Percentiles rank a stretch among this genome's conserved stretches.
These are phyloP conservation scores for Rhopalosiphum maidis DNA, from an alignment of 1,140 invertebrate species.

Conservation along the genomic window DNA sequence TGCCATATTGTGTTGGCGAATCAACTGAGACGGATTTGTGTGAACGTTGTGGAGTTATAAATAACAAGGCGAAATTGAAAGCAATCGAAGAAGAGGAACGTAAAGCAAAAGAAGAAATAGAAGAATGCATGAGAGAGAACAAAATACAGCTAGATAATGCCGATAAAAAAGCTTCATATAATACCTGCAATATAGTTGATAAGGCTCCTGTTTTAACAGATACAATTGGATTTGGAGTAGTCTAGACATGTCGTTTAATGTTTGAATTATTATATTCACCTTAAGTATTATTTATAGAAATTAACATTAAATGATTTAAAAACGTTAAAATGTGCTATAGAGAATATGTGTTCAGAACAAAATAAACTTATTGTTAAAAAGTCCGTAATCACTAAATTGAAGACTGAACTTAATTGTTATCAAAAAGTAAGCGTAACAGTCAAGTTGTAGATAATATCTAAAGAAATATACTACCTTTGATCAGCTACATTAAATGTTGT, in stretches of 20 bases:
- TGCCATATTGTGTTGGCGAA: conserved; percentile 82
- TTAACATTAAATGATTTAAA: conserved; percentile 83
- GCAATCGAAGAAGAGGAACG: conserved; percentile 89
- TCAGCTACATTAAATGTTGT: background rate
- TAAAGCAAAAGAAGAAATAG: conserved; percentile 84
- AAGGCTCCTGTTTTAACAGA: conserved; percentile 67
- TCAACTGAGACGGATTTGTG: conserved; percentile 89
- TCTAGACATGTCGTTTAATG: background rate
- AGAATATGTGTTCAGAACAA: conserved; percentile 82
- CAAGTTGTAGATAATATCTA: background rate
- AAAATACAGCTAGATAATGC: conserved; percentile 20
- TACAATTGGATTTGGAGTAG: conserved; percentile 60
- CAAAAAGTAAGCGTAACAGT: conserved; percentile 70
- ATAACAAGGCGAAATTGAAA: conserved; percentile 90
- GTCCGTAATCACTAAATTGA: conserved; percentile 87
- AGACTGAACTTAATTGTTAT: conserved; percentile 92
- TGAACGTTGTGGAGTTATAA: conserved; percentile 92
- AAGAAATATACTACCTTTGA: background rate
- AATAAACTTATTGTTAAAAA: conserved; percentile 87
- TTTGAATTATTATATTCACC: background rate
- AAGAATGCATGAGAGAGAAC: conserved; percentile 64
- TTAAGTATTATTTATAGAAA: conserved; percentile 62
- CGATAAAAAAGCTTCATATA: background rate
- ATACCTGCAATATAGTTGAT: conserved; percentile 66
- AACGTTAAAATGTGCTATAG: conserved; percentile 84